These are phyloP conservation scores for Sepiola atlantica DNA, from an alignment of 2,888 invertebrate species.

Conservation along the genomic window DNA sequence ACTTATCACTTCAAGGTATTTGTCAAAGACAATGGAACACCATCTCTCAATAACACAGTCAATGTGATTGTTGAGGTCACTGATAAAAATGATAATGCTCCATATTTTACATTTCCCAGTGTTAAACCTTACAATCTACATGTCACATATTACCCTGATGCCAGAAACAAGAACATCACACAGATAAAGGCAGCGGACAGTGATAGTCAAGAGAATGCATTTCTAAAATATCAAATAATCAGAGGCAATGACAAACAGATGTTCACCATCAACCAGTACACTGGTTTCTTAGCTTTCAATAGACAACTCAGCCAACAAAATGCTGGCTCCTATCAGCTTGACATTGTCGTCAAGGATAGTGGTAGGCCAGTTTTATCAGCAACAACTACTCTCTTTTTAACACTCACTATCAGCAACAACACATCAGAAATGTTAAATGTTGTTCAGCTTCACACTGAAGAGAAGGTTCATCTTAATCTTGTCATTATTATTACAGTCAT, in stretches of 20 bases:
- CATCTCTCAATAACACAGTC: background rate
- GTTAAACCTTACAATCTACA: constrained; percentile 9
- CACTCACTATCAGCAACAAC: background rate
- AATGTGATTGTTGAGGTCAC: constrained; percentile 24
- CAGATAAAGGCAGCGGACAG: background rate
- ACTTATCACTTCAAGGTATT: background rate
- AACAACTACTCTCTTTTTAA: background rate
- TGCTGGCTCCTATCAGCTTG: background rate
- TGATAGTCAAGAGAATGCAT: constrained; percentile 32
- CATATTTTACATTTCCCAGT: constrained; percentile 22
- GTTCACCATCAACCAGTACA: background rate
- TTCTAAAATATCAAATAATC: background rate
- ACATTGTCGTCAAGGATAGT: background rate
- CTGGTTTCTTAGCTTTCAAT: constrained; percentile 32
- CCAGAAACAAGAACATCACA: background rate
- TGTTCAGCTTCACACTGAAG: background rate
- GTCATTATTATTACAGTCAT: background rate
- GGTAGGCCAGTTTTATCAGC: background rate
- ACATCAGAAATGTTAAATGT: background rate
- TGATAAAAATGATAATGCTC: constrained; percentile 13
- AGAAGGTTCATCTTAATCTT: background rate
- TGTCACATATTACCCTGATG: background rate
- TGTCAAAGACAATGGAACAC: background rate
- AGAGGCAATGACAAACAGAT: constrained; percentile 1
- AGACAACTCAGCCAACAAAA: background rate